Conservation (phyloP, 2,113 vertebrate genomes). For the Halcyon malimbica region DNA sequence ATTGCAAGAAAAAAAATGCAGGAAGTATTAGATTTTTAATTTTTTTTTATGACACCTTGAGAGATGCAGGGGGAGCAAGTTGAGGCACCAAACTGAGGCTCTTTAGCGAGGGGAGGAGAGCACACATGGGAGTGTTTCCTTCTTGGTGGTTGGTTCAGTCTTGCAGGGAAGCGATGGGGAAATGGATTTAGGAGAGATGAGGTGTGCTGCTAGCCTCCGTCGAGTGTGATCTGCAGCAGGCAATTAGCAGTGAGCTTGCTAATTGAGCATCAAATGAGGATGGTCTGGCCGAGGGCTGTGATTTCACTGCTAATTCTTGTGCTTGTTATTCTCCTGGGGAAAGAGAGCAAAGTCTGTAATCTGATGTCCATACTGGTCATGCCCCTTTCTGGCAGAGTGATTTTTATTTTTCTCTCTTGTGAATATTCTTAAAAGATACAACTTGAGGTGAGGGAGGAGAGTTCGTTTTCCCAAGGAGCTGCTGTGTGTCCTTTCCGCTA, state of each 20-base stretch:
- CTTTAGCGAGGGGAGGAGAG: background rate
- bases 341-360: background rate
- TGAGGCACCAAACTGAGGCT: background rate
- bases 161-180: background rate
- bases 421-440: background rate
- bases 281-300: background rate
- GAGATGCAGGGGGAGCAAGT: background rate
- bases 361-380: fast-evolving
- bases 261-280: background rate
- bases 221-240: background rate
- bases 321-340: background rate
- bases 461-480: background rate
- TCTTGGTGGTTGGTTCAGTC: fast-evolving
- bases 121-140: fast-evolving
- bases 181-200: background rate
- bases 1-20: background rate
- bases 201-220: background rate
- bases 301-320: background rate
- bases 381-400: background rate
- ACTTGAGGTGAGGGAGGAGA: background rate
- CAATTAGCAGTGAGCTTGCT: background rate
- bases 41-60: background rate
- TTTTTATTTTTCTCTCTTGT: background rate
- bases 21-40: background rate
- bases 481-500: background rate